Percentiles rank a stretch among this genome's conserved stretches.
Conservation (phyloP, 2,113 vertebrate species). For the Oryctolagus cuniculus region mOryCun1.1 NC_091434.1:23645501-23646000, state of each 20-base stretch:
- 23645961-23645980: no score
- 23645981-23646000: no score
- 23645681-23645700: constrained; percentile 56
- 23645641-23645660: constrained; percentile 58
- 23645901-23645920: no score
- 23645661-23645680: constrained; percentile 70
- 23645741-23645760: constrained; percentile 4
- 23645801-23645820: no score
- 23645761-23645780: not conserved
- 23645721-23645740: constrained; percentile 31
- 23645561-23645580: not conserved
- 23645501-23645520: constrained; percentile 8
- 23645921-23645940: no score
- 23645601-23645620: constrained; percentile 51
- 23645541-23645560: constrained; percentile 59
- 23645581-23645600: constrained; percentile 37
- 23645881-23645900: no score
- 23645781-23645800: no score
- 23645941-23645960: no score
- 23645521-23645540: not conserved
- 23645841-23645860: no score
- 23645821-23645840: no score
- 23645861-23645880: no score
- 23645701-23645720: constrained; percentile 70
- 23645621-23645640: constrained; percentile 40